Percentiles rank a stretch among this genome's conserved stretches.
phyloP scores from a whole-genome alignment of 1,140 invertebrate species.

The Ptiloglossa arizonensis region DNA sequence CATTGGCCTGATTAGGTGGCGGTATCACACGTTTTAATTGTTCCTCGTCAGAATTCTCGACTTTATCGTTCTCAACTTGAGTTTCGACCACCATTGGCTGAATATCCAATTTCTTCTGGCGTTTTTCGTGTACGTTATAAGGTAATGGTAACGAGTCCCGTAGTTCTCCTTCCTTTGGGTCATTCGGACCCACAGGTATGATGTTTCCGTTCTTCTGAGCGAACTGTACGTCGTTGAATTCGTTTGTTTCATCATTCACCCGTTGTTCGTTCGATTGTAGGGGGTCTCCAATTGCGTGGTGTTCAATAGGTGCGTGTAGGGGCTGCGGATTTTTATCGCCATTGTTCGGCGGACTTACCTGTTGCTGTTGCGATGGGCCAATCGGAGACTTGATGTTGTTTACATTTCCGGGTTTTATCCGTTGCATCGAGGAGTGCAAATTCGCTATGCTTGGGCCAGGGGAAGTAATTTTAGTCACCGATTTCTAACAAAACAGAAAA shows the following conservation, averaged over 20 bases:
- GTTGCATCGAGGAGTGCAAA: conserved; percentile 24
- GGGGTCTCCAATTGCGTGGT: conserved; percentile 59
- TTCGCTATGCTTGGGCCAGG: conserved; percentile 6
- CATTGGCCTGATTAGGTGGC: conserved; percentile 16
- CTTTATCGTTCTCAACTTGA: neutral
- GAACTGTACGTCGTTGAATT: conserved; percentile 67
- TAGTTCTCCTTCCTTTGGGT: conserved; percentile 48
- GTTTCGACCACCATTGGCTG: neutral
- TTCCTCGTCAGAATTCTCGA: conserved; percentile 15
- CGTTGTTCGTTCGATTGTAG: conserved; percentile 50
- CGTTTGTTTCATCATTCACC: conserved; percentile 48
- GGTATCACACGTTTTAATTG: conserved; percentile 47
- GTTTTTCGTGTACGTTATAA: conserved; percentile 45
- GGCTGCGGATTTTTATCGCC: conserved; percentile 67
- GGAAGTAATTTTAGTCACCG: conserved; percentile 25
- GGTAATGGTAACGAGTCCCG: conserved; percentile 47
- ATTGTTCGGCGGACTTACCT: conserved; percentile 77
- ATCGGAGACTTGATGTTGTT: conserved; percentile 43
- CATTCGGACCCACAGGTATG: conserved; percentile 72
- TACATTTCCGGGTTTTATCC: neutral
- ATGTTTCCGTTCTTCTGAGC: conserved; percentile 71
- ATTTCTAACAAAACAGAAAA: conserved; percentile 55
- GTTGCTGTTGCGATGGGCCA: conserved; percentile 67
- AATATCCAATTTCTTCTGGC: conserved; percentile 10
- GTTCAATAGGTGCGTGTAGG: conserved; percentile 67